phyloP scores from a whole-genome alignment of 2,113 vertebrate genomes.

The Cygnus buccinator region DNA sequence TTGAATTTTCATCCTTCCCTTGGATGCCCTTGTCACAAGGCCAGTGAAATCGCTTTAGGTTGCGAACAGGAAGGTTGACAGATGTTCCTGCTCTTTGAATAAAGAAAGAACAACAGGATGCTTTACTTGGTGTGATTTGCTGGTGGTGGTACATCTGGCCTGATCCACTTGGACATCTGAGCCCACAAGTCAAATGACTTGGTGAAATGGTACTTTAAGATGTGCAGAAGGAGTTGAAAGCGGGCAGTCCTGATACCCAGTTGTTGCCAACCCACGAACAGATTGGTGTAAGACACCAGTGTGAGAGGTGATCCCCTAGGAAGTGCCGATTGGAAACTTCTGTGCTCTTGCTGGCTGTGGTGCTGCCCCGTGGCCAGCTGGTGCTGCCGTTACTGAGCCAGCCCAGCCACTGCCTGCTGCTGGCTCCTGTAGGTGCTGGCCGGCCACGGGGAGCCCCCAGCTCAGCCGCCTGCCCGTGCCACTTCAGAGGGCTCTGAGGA shows the following conservation, averaged over 20 bases:
- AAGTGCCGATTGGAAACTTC: neutral
- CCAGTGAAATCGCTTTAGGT: neutral
- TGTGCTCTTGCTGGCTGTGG: neutral
- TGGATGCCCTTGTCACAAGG: neutral
- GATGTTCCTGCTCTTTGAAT: neutral
- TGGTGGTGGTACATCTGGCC: neutral
- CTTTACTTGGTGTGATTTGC: neutral
- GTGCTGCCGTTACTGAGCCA: neutral
- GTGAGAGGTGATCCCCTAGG: neutral
- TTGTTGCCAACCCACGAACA: neutral
- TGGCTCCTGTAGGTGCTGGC: neutral
- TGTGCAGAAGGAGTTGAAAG: neutral
- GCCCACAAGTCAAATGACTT: neutral
- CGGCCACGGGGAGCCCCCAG: neutral
- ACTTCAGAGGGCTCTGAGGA: neutral
- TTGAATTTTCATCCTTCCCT: neutral
- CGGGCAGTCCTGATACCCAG: neutral
- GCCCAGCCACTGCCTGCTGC: accelerated
- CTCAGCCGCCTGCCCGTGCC: accelerated
- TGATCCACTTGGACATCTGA: neutral
- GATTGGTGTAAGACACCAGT: accelerated
- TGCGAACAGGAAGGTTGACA: neutral
- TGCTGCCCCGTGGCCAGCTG: accelerated
- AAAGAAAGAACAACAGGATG: neutral
- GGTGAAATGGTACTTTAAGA: neutral